Evolutionary conservation across 2,113 vertebrate genomes (phyloP), one percentile per base, ranked within the genome.

Genomic region (Cinclus mexicanus): DNA sequence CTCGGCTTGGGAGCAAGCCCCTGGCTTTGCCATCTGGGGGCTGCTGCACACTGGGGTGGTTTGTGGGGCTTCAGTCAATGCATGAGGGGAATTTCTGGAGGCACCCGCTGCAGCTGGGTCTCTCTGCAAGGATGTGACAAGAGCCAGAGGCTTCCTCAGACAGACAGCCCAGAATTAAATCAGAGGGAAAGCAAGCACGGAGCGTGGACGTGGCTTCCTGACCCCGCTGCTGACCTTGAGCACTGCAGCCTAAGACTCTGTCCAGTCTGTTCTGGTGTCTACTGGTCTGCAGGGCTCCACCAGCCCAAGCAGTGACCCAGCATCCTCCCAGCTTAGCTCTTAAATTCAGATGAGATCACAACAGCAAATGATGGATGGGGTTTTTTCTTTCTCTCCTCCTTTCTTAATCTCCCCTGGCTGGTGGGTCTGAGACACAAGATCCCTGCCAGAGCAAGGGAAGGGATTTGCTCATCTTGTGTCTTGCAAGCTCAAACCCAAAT

Each of bases 391-490:
- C 39, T 91, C 67, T 88, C n/a, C 81, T 95, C 41, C 59, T 92
- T 91, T 41, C 68, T 71, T 96, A 96, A 96, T 96, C 94, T 93
- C 71, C 42, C 82, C 69, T 84, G 79, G 83, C 92, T 95, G 86
- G 92, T 96, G 72, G 94, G 93, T 92, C 69, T 93, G 93, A 97
- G 92, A 71, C 90, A 74, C 68, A 60, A 93, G 92, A 96, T 95
- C 93, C 90, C 95, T 97, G 88, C 93, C 94, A 90, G 86, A 95
- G 95, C 80, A 63, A 15, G 80, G 61, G 79, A 91, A 93, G 88
- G 93, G 96, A 95, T 97, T 97, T 96, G 90, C 90, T 95, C 93
- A 89, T 96, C 93, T 83, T 84, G 61, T 93, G 89, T 95, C 95
- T 96, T 95, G 91, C 74, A 60, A 94, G 89, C 93, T 95, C 69